Evolutionary conservation across 2,888 invertebrate species (phyloP).

Genomic region (Apoderus coryli): DNA sequence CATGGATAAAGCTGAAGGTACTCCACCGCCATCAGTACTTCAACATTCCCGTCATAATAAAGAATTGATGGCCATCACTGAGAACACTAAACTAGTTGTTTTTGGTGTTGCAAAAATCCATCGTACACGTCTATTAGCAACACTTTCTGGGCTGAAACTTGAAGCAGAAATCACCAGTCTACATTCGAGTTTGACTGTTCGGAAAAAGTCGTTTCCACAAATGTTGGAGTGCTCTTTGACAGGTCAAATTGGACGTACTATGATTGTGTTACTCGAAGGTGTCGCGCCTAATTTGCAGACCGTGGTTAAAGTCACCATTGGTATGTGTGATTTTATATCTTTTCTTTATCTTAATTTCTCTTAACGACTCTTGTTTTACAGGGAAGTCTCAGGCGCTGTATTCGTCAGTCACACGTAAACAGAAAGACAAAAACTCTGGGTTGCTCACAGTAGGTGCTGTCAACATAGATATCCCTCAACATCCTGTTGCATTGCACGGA

Average conservation of each 20-base stretch:
- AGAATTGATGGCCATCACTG: no score
- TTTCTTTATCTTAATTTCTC: no score
- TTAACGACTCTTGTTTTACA: no score
- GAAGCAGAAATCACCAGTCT: slow-evolving; percentile 89
- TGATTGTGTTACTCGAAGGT: slow-evolving; percentile 85
- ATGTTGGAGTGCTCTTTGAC: slow-evolving; percentile 63
- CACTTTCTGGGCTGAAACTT: slow-evolving; percentile 82
- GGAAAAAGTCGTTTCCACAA: slow-evolving; percentile 64
- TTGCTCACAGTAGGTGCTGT: slow-evolving; percentile 75
- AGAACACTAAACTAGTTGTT: slow-evolving; percentile 63
- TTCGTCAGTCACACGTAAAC: slow-evolving; percentile 62
- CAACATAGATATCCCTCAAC: slow-evolving; percentile 92
- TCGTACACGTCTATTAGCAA: slow-evolving; percentile 72
- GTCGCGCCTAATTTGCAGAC: slow-evolving; percentile 84
- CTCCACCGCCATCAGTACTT: slow-evolving; percentile 25
- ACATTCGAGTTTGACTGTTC: slow-evolving; percentile 75
- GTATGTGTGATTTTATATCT: no score
- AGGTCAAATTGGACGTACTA: slow-evolving; percentile 81
- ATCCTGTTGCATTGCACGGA: slow-evolving; percentile 93
- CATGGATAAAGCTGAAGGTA: slow-evolving; percentile 36
- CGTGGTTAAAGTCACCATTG: slow-evolving; percentile 55
- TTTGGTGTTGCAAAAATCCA: slow-evolving; percentile 82
- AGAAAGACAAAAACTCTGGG: slow-evolving; percentile 68
- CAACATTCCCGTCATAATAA: no score
- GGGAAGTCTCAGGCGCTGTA: slow-evolving; percentile 87